A percentile compares a stretch with the other conserved stretches of the same genome.
Conservation (phyloP, 1,140 invertebrate genomes). For the Scylla paramamosain region DNA sequence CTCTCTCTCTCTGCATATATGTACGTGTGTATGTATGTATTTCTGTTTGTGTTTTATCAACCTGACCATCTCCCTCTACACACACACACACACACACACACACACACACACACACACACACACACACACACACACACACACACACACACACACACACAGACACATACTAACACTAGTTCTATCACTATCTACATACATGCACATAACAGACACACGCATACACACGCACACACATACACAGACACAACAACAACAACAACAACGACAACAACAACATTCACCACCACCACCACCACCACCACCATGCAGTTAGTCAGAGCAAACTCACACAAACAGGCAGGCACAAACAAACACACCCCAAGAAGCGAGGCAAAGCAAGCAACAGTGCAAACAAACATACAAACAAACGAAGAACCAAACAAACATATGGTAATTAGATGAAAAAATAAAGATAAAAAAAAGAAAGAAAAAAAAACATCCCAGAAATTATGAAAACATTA, state of each 20-base stretch:
- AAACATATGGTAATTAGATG: not conserved
- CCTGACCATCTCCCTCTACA: not conserved
- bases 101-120: slow-evolving; percentile 21
- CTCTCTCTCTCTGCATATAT: no score
- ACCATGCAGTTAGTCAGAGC: not conserved
- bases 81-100: not conserved
- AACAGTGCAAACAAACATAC: not conserved
- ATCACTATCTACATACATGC: not conserved
- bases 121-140: slow-evolving; percentile 44
- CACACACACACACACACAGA: not conserved
- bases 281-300: not conserved
- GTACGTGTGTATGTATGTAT: no score
- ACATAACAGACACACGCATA: not conserved
- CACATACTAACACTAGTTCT: no score
- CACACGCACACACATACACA: slow-evolving; percentile 40
- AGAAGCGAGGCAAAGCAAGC: no score
- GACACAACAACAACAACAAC: not conserved
- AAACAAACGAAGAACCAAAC: not conserved
- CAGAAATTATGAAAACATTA: not conserved
- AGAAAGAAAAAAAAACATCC: not conserved
- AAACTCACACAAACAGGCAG: not conserved
- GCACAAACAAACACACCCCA: no score
- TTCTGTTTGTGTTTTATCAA: not conserved
- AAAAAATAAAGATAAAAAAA: not conserved
- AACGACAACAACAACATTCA: no score